Evolutionary conservation across 2,888 invertebrate species (phyloP), one percentile per base, ranked within the genome.

Genomic region (Callimorpha dominula): DNA sequence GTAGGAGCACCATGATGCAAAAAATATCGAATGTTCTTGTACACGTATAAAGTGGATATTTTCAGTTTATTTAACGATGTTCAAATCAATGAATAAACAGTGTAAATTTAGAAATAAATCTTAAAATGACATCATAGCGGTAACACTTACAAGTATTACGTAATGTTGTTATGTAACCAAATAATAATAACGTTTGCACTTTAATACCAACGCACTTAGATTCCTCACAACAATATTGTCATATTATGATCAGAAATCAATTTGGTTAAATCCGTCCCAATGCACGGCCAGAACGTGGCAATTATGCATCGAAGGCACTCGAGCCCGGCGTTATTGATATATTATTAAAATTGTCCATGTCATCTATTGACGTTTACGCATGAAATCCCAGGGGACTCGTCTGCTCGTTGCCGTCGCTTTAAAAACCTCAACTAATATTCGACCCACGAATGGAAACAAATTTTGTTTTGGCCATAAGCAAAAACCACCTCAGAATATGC

Each of bases 61-160:
- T 63, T 43, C 42, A 70, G 46, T 49, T 31, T 52, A 60, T 42
- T 73, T 62, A 64, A 64, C 62, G 65, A 68, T 71, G 50, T 20
- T 60, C 15, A 68, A 71, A 60, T 71, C 31, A 43, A 64, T 66
- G 31, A 17, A 46, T 73, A 69, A 66, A 70, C 31, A 73, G 64
- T 49, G 65, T 69, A 79, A 63, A 64, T 50, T 54, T 52, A 57
- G 31, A 67, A 42, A 54, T 65, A 75, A 73, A 71, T 64, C 68
- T 43, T 15, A 65, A 31, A 65, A 64, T 82, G 77, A 77, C 69
- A 74, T 73, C 64, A 68, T 63, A 46, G 31, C 20, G 62, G 43
- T 42, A 49, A 67, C 52, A n/a, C n/a, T n/a, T n/a, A n/a, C n/a
- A 52, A 62, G n/a, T 8, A 52, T 15, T 71, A 68, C 64, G 72